phyloP scores from a whole-genome alignment of 2,888 invertebrate genomes.

The Erebia epiphron region DNA sequence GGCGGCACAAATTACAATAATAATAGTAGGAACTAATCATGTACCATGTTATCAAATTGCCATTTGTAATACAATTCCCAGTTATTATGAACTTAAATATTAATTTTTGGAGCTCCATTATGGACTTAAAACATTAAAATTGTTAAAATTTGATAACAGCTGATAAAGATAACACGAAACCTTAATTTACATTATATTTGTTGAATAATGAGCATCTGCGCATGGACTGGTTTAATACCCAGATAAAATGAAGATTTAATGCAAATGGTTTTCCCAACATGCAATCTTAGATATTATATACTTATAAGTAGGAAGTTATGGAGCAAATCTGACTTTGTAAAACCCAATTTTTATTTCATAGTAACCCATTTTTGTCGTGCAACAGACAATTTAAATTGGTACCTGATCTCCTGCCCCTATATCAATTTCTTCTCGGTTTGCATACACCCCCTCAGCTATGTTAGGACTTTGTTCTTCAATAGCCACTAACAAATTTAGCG shows the following conservation, averaged over 20 bases:
- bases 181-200: background rate
- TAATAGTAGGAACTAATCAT: too few relatives aligned
- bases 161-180: background rate
- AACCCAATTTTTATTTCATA: background rate
- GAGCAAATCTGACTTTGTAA: background rate
- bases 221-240: background rate
- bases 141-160: background rate
- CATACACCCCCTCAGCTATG: slow-evolving; percentile 97
- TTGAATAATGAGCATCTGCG: background rate
- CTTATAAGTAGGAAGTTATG: background rate
- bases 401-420: slow-evolving; percentile 99
- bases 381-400: slow-evolving; percentile 65
- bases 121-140: too few relatives aligned
- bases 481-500: slow-evolving; percentile 99
- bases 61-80: too few relatives aligned
- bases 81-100: too few relatives aligned
- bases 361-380: slow-evolving; percentile 51
- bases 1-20: too few relatives aligned
- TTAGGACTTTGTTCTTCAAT: slow-evolving; percentile 98
- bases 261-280: slow-evolving; percentile 12
- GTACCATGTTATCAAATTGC: too few relatives aligned
- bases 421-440: slow-evolving; percentile 92
- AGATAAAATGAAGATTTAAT: background rate
- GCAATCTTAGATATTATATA: slow-evolving; percentile 3
- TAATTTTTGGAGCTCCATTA: too few relatives aligned